Base-by-base conservation (phyloP, 2,113 vertebrate genomes). In the Nothoprocta pentlandii region DNA sequence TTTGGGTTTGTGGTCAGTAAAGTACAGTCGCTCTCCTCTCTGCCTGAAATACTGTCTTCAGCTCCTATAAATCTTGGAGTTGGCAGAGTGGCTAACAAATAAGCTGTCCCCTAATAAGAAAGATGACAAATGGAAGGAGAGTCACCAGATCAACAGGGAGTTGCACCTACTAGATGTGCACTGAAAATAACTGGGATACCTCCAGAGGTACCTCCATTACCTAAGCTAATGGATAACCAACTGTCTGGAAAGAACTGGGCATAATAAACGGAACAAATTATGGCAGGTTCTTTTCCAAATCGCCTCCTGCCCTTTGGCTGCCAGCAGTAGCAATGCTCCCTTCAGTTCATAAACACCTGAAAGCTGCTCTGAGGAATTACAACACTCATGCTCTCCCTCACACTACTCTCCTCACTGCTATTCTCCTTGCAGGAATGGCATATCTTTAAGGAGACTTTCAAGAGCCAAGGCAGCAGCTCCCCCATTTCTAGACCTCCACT, bases 201-300 rank as follows among this genome's bases (percentile, higher is more conserved):
- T 82, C 71, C 89, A 44, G 15, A 10, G 42, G 42, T 44, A 44
- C 42, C 42, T 44, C 42, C 42, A 44, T 44, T 44, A 10, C 42
- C 42, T 44, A 44, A 44, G 71, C 64, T 90, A 74, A 93, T 80
- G 96, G 59, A 94, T 75, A 90, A 94, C 76, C 81, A 94, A 47
- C 64, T 85, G 85, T 74, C 74, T 96, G 91, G 87, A 96, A 95
- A 93, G 89, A 94, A 89, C 84, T 42, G 71, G 79, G 81, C 44
- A 85, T 87, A 87, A 93, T 51, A 79, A 96, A 71, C 0, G 54
- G 93, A 97, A 95, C 71, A 95, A 93, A 95, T 71, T 63, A 90
- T 23, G 4, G 1, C 36, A 89, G 63, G 19, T 32, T 41, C 6
- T 0, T 89, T 93, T 95, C 92, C 78, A 87, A 77, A 83, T 77